Conservation (phyloP, 1,140 invertebrate species). For the Ceratitis capitata region DNA sequence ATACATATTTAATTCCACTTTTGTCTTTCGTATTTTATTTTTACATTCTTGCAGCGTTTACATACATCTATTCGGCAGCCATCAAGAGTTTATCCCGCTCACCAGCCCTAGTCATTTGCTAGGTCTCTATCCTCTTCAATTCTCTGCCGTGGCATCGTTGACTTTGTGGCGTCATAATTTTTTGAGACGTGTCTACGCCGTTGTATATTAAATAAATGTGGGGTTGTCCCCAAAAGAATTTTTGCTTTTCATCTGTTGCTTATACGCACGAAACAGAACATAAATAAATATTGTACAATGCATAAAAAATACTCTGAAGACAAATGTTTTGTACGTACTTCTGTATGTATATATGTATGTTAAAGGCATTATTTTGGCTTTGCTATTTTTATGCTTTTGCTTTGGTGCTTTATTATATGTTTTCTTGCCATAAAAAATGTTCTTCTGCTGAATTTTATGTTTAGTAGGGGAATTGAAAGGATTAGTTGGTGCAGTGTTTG, state of each 20-base stretch:
- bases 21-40: background rate
- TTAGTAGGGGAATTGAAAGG: constrained; percentile 24
- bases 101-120: background rate
- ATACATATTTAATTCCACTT: no score
- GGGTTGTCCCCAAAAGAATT: constrained; percentile 33
- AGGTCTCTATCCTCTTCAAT: background rate
- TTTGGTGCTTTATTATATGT: background rate
- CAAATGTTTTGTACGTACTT: no score
- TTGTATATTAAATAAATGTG: background rate
- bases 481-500: background rate
- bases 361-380: background rate
- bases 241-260: background rate
- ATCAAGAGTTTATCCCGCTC: no score
- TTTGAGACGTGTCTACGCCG: constrained; percentile 19
- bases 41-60: no score
- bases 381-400: constrained; percentile 34
- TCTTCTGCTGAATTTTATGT: background rate
- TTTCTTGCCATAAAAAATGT: constrained; percentile 4
- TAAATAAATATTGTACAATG: no score
- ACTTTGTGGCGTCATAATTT: constrained; percentile 30
- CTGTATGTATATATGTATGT: background rate
- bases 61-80: no score
- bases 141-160: background rate
- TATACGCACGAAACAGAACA: no score
- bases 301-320: no score